These are phyloP conservation scores for Phymatocera aterrima DNA, from an alignment of 2,888 invertebrate genomes.

Conservation along the genomic window DNA sequence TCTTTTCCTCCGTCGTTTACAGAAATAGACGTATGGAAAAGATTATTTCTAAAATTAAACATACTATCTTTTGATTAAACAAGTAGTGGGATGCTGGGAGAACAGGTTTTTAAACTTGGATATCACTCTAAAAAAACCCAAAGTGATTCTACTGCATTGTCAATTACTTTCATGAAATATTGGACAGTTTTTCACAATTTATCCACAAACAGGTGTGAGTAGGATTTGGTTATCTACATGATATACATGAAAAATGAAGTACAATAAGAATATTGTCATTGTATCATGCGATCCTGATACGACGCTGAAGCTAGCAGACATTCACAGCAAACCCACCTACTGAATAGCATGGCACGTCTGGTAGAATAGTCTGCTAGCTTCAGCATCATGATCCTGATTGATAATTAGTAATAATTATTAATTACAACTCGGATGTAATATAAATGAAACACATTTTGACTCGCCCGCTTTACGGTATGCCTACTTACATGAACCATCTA, in stretches of 20 bases:
- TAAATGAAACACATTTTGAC: conserved; percentile 37
- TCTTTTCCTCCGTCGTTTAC: neutral
- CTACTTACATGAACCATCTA: conserved; percentile 75
- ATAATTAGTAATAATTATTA: no score
- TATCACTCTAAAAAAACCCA: neutral
- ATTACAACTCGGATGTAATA: no score
- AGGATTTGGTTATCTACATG: neutral
- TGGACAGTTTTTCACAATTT: neutral
- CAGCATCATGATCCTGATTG: no score
- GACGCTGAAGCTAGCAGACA: no score
- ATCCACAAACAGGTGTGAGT: neutral
- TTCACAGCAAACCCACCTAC: no score
- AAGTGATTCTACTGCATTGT: neutral
- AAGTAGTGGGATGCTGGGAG: neutral
- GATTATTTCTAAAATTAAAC: neutral
- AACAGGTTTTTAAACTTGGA: neutral
- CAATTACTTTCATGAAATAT: neutral
- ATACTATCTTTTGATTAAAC: neutral
- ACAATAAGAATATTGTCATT: no score
- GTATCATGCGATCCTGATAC: no score
- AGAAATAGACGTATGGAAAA: neutral
- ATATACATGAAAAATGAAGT: neutral
- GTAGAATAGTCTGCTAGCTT: no score
- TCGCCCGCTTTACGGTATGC: conserved; percentile 63
- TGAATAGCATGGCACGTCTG: no score